Conservation (phyloP, 2,888 invertebrate genomes). For the Synergus umbraculus region DNA sequence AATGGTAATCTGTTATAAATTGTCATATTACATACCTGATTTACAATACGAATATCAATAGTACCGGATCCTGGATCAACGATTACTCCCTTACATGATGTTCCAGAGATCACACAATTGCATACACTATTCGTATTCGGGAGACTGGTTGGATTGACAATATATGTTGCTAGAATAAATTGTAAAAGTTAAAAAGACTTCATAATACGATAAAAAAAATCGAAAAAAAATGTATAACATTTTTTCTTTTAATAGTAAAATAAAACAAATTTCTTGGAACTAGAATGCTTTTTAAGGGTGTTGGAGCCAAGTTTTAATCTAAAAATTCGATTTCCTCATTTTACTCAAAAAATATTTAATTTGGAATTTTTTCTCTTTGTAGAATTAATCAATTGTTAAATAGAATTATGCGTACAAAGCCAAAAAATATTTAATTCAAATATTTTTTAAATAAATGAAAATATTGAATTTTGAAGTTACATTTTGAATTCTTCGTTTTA, state of each 20-base stretch:
- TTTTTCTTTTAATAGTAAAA: neutral
- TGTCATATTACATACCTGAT: neutral
- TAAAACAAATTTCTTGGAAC: no score
- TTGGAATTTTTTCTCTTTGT: no score
- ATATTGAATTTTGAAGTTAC: no score
- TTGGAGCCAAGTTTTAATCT: no score
- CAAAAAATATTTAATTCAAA: no score
- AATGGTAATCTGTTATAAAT: neutral
- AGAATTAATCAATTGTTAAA: no score
- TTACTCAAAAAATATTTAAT: no score
- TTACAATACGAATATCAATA: slow-evolving; percentile 1
- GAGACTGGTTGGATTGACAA: neutral
- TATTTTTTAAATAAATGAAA: no score
- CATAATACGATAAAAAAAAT: neutral
- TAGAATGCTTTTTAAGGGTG: no score
- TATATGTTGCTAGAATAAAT: neutral
- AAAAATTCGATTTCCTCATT: no score
- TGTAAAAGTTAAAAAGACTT: neutral
- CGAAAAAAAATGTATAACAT: neutral
- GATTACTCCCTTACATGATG: neutral
- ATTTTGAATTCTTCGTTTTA: no score
- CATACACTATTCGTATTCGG: neutral
- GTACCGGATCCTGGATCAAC: neutral
- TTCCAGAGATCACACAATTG: neutral
- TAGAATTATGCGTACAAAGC: no score